These are phyloP conservation scores for Philaenus spumarius DNA, from an alignment of 1,140 invertebrate species.

Conservation along the genomic window DNA sequence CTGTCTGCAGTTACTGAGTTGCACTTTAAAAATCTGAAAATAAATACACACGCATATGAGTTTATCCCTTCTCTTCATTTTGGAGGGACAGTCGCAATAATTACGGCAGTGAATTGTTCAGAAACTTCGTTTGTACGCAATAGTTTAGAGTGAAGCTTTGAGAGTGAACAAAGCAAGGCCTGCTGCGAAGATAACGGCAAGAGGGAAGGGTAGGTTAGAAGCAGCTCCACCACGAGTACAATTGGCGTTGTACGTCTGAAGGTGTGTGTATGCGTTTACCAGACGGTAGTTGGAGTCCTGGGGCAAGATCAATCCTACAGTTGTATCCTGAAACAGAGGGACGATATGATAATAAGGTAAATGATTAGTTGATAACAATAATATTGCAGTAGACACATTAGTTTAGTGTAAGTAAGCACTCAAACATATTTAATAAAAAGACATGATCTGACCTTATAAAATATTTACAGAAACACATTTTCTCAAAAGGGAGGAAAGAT, in stretches of 20 bases:
- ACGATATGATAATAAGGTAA: not conserved
- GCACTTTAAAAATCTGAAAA: no score
- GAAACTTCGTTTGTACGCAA: no score
- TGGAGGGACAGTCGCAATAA: no score
- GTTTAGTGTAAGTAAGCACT: not conserved
- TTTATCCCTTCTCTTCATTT: no score
- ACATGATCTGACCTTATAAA: not conserved
- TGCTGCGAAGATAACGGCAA: no score
- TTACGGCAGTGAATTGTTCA: no score
- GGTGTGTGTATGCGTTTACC: conserved; percentile 5
- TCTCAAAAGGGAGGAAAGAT: not conserved
- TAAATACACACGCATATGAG: no score
- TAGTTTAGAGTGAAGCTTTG: no score
- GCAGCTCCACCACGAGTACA: no score
- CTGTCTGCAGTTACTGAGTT: no score
- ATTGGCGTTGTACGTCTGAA: not conserved
- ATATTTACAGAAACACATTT: not conserved
- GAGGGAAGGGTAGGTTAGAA: no score
- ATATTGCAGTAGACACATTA: not conserved
- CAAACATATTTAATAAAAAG: not conserved
- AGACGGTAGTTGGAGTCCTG: not conserved
- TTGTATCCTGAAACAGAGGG: not conserved
- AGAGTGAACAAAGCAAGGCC: no score
- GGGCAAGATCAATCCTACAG: not conserved
- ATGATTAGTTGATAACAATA: not conserved